Evolutionary conservation across 2,797 vertebrate genomes (phyloP), one percentile per base, ranked within the genome.

Genomic region (Molossus molossus): DNA sequence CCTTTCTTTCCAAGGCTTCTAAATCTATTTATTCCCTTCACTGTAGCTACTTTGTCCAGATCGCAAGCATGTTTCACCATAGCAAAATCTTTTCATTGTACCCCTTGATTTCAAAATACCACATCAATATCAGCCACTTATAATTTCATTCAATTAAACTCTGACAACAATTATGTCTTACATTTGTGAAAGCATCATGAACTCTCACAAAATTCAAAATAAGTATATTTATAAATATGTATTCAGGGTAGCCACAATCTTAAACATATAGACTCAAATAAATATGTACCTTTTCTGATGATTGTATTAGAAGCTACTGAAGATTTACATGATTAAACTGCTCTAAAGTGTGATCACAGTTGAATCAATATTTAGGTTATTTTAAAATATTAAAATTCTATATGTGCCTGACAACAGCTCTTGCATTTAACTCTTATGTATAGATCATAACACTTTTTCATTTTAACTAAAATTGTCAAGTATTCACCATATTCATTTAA

Each of bases 401-500:
- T 21, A 62, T 50, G 53, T 73, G 20, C 6, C 8, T 29, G 1
- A 73, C 9, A 92, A 87, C 6, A 85, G 6, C 7, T 69, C 72
- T 94, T 64, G 37, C 14, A 64, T 23, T 0, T 29, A 86, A 29
- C 3, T 65, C 2, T 23, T 3, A 25, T 75, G 69, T 2, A 55
- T 15, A 67, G 23, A 1, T 1, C 45, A 20, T 69, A 67, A 75
- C 0, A 29, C 0, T 57, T 55, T 18, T 29, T 58, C 25, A 75
- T 14, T 53, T 15, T 12, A 10, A 65, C 5, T n/a, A 82, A n/a
- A 7, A 65, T 55, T 62, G 17, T 76, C 88, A 82, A 37, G 18
- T 69, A 37, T 69, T 33, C 67, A 69, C 33, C 18, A 21, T 93
- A 84, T 65, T 87, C n/a, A 3, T 77, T 91, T 94, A 87, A 88